These are phyloP conservation scores for Tyrophagus putrescentiae DNA, from an alignment of 1,140 invertebrate genomes.

Conservation along the genomic window DNA sequence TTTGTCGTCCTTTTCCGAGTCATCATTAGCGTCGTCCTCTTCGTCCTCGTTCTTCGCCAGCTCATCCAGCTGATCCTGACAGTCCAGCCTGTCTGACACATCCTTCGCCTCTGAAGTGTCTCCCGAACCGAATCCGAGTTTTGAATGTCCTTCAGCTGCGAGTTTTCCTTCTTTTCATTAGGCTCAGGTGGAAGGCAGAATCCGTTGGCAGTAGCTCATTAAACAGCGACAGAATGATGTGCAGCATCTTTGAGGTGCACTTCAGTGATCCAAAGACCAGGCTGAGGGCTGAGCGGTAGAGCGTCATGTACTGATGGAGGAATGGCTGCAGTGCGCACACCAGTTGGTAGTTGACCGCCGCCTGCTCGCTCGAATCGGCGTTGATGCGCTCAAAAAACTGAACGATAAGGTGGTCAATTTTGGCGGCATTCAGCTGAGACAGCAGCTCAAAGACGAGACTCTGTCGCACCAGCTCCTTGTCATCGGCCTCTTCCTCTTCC, in stretches of 20 bases:
- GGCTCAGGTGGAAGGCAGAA: slow-evolving; percentile 78
- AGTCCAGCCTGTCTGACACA: slow-evolving; percentile 82
- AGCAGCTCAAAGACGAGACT: not conserved
- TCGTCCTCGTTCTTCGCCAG: slow-evolving; percentile 59
- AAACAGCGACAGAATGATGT: slow-evolving; percentile 66
- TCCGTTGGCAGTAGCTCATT: slow-evolving; percentile 70
- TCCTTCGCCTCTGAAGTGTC: slow-evolving; percentile 65
- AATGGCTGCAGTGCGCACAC: slow-evolving; percentile 38
- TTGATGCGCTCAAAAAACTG: not conserved
- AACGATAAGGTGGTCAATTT: not conserved
- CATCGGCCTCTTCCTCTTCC: not conserved
- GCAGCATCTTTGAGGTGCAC: slow-evolving; percentile 61
- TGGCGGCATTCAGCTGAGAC: not conserved
- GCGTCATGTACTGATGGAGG: slow-evolving; percentile 55
- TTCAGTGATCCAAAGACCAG: slow-evolving; percentile 57
- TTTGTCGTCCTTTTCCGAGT: slow-evolving; percentile 43
- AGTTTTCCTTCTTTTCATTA: slow-evolving; percentile 35
- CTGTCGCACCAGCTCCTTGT: not conserved
- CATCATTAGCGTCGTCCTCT: slow-evolving; percentile 28
- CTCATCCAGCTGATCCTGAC: slow-evolving; percentile 84
- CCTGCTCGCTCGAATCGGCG: no score
- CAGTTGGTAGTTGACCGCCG: not conserved
- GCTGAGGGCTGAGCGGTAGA: slow-evolving; percentile 60
- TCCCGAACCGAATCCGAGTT: slow-evolving; percentile 71
- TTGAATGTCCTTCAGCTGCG: slow-evolving; percentile 43